A percentile compares a stretch with the other conserved stretches of the same genome.
Evolutionary conservation across 2,888 invertebrate species (phyloP).

Genomic region (Andrena chrysosceles): DNA sequence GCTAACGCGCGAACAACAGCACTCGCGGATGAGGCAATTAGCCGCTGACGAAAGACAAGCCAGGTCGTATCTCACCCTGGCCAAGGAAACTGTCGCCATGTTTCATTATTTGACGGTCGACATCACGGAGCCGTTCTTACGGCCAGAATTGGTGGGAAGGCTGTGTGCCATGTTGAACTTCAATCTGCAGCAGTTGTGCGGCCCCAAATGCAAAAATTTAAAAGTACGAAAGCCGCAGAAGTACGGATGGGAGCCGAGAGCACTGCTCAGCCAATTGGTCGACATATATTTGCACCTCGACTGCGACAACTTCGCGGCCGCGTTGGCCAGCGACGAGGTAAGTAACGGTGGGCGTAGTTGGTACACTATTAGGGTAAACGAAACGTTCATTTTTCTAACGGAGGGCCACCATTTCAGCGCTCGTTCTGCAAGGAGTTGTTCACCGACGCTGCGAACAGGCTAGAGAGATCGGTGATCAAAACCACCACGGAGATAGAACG

Average conservation of each 20-base stretch:
- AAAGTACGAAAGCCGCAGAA: slow-evolving; percentile 97
- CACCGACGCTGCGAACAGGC: slow-evolving; percentile 93
- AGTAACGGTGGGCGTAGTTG: slow-evolving; percentile 59
- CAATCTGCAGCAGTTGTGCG: slow-evolving; percentile 98
- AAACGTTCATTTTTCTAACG: not conserved
- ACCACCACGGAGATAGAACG: slow-evolving; percentile 93
- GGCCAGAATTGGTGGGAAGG: slow-evolving; percentile 96
- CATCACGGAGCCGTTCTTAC: slow-evolving; percentile 97
- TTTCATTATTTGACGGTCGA: slow-evolving; percentile 98
- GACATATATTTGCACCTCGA: slow-evolving; percentile 99
- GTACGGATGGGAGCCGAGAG: slow-evolving; percentile 98
- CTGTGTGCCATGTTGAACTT: slow-evolving; percentile 99
- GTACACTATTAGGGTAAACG: not conserved
- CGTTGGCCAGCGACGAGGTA: slow-evolving; percentile 98
- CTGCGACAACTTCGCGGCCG: slow-evolving; percentile 95
- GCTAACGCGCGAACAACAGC: slow-evolving; percentile 89
- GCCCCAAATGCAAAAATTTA: slow-evolving; percentile 97
- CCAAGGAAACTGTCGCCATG: slow-evolving; percentile 99
- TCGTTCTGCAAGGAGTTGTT: slow-evolving; percentile 97
- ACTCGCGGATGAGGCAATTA: slow-evolving; percentile 91
- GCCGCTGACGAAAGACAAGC: slow-evolving; percentile 95
- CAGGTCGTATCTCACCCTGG: slow-evolving; percentile 95
- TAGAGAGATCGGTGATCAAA: slow-evolving; percentile 94
- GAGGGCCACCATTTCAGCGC: slow-evolving; percentile 87
- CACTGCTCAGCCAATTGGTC: slow-evolving; percentile 95